phyloP scores from a whole-genome alignment of 2,888 invertebrate genomes.

The Eupithecia exiguata region DNA sequence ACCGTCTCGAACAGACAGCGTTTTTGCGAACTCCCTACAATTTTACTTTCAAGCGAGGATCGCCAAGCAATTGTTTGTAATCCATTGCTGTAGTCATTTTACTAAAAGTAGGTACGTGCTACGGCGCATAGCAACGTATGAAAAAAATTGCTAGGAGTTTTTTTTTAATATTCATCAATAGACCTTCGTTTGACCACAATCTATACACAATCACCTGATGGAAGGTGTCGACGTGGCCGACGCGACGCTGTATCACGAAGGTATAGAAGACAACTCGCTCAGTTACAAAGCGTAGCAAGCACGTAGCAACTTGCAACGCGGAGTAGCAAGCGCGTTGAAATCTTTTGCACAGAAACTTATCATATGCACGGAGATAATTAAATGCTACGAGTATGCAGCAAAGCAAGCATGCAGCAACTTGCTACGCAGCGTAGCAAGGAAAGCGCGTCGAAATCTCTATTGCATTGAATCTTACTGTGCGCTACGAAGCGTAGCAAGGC shows the following conservation, averaged over 20 bases:
- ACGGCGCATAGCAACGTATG: background rate
- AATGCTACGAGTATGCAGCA: background rate
- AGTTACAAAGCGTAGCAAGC: background rate
- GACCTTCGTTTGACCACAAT: too few relatives aligned
- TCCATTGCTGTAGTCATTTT: background rate
- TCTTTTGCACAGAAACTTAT: background rate
- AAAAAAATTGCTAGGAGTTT: background rate
- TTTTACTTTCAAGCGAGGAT: background rate
- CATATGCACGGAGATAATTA: too few relatives aligned
- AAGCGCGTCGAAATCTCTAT: background rate
- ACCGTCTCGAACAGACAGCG: background rate
- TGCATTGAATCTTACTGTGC: background rate
- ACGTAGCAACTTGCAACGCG: background rate
- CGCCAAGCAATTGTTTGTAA: background rate
- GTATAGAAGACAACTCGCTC: too few relatives aligned
- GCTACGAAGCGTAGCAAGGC: background rate
- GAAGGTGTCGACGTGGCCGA: too few relatives aligned
- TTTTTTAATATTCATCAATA: too few relatives aligned
- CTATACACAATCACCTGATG: too few relatives aligned
- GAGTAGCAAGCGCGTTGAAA: background rate
- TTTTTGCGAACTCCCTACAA: background rate
- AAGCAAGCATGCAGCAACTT: background rate
- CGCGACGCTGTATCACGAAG: too few relatives aligned
- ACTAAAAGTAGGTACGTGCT: background rate
- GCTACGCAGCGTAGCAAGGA: background rate